A percentile compares a stretch with the other conserved stretches of the same genome.
phyloP scores from a whole-genome alignment of 2,797 vertebrate species.

The Lutjanus argentimaculatus region DNA sequence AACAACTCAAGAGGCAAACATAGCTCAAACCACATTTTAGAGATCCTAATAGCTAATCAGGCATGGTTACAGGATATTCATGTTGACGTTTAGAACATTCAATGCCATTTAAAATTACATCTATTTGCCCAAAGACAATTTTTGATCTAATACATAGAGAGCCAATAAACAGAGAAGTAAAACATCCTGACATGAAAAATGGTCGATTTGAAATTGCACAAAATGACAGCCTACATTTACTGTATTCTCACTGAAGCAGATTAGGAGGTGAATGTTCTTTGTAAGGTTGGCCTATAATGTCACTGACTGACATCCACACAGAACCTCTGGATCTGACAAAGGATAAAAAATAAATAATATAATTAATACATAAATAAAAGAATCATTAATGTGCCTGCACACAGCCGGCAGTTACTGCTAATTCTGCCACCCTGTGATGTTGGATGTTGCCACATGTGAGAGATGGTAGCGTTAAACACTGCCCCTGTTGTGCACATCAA shows the following conservation, averaged over 20 bases:
- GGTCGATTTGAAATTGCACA: conserved; percentile 8
- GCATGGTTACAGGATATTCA: background rate
- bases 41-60: conserved; percentile 19
- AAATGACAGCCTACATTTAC: conserved; percentile 1
- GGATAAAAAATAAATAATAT: background rate
- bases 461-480: background rate
- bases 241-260: background rate
- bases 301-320: conserved; percentile 1
- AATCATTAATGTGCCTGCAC: conserved; percentile 8
- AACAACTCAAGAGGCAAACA: conserved; percentile 28
- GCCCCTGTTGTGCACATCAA: background rate
- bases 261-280: background rate
- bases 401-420: background rate
- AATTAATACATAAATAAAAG: conserved; percentile 11
- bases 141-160: conserved; percentile 13
- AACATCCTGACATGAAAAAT: conserved; percentile 1
- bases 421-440: conserved; percentile 15
- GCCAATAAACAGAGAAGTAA: conserved; percentile 7
- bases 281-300: background rate
- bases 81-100: conserved; percentile 33
- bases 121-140: background rate
- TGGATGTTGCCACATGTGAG: conserved; percentile 18
- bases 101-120: conserved; percentile 33
- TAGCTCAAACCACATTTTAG: conserved; percentile 20
- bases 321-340: conserved; percentile 6